Evolutionary conservation across 1,140 invertebrate species (phyloP).

Genomic region (Mylabris phalerata): DNA sequence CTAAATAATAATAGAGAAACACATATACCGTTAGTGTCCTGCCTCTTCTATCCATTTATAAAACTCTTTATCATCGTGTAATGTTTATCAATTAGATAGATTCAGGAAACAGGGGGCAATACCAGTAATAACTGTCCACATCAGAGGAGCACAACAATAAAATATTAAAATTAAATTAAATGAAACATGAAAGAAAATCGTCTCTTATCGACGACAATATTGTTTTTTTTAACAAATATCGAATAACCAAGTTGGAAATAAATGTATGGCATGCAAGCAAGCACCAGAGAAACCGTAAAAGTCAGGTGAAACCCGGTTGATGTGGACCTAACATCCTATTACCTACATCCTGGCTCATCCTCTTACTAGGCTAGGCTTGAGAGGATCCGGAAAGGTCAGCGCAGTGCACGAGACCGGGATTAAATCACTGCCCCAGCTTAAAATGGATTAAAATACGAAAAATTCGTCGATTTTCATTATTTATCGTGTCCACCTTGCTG

Average conservation of each 20-base stretch:
- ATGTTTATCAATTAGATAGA: constrained; percentile 12
- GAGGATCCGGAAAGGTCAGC: constrained; percentile 9
- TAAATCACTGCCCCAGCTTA: background rate
- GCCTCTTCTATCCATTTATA: background rate
- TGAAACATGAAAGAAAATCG: no score
- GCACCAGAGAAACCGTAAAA: constrained; percentile 26
- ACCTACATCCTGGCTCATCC: constrained; percentile 36
- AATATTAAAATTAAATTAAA: no score
- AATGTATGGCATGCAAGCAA: background rate
- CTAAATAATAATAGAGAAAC: background rate
- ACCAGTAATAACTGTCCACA: constrained; percentile 2
- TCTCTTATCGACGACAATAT: no score
- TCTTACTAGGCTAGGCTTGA: constrained; percentile 19
- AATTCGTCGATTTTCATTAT: background rate
- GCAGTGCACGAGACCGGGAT: constrained; percentile 5
- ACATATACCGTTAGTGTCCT: constrained; percentile 11
- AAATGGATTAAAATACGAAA: background rate
- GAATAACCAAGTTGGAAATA: no score
- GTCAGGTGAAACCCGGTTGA: constrained; percentile 28
- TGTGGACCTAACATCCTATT: constrained; percentile 37
- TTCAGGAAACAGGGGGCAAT: constrained; percentile 14
- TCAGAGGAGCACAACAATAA: no score
- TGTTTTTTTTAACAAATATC: no score
- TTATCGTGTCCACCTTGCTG: constrained; percentile 8
- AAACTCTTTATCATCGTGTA: constrained; percentile 2